Evolutionary conservation across 2,888 invertebrate species (phyloP), one percentile per base, ranked within the genome.

Genomic region (Andricus curvator): DNA sequence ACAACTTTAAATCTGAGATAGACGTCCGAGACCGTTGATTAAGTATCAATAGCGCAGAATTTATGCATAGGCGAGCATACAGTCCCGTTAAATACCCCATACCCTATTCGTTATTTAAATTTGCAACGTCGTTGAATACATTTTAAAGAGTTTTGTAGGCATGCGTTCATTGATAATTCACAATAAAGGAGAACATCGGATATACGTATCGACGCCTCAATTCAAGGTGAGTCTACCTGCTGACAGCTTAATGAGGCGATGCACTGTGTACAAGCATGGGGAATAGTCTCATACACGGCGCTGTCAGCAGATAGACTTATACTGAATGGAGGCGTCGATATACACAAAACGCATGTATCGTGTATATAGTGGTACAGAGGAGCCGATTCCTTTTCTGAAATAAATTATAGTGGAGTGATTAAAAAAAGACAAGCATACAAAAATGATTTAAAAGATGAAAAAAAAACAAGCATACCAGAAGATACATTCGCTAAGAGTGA

Each of bases 1-100:
- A 84, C 76, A 81, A 81, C 51, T 80, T 77, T 44, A 83, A 82
- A 81, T 83, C 86, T 80, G 81, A 84, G 70, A 56, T 83, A 84
- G 79, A 82, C 83, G 82, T 80, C 77, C 25, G 80, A 80, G 56
- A 81, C 67, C 83, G 83, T 66, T 70, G 80, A 77, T 74, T 86
- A 84, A 88, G 56, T 81, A 80, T 83, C 74, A 82, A 81, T 70
- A 84, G 86, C 65, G 70, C 66, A 78, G 78, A 80, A 74, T 74
- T 66, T 56, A 74, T 74, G 70, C 70, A 56, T 74, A 74, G 56
- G 70, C 70, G 74, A 74, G 74, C 74, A 74, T 74, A 56, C n/a
- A 51, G 48, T 70, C 51, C 51, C 70, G 8, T 70, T 70, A 70
- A 51, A 48, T 70, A 70, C 29, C 29, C 25, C 29, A 51, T 29